Conservation (phyloP, 1,140 invertebrate species). For the Acyrthosiphon pisum region DNA sequence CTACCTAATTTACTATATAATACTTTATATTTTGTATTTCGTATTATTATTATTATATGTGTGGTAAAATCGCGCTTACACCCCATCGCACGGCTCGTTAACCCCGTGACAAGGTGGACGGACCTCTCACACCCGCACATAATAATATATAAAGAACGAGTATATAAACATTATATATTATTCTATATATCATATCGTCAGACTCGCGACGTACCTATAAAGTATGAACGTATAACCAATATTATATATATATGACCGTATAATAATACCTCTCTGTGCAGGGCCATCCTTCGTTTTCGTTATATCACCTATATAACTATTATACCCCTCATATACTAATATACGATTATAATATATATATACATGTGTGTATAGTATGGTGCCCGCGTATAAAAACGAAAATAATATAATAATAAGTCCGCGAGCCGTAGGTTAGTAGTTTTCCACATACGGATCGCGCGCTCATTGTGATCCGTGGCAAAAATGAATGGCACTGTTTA, state of each 20-base stretch:
- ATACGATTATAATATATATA: neutral
- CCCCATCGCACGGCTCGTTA: conserved; percentile 50
- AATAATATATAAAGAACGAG: neutral
- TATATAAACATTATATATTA: neutral
- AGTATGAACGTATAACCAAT: neutral
- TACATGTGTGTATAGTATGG: neutral
- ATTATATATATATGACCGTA: neutral
- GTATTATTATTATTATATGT: neutral
- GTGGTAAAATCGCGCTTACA: conserved; percentile 1
- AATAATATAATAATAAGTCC: neutral
- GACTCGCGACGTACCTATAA: neutral
- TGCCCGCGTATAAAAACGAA: neutral
- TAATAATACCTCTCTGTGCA: neutral
- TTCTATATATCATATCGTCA: neutral
- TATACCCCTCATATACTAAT: neutral
- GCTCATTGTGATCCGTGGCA: neutral
- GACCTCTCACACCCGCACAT: neutral
- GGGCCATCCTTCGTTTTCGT: neutral
- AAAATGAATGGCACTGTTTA: conserved; percentile 52
- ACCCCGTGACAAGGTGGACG: neutral
- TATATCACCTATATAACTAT: neutral
- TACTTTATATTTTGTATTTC: neutral
- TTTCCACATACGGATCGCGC: neutral
- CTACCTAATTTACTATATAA: neutral
- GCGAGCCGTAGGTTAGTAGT: neutral